Conservation (phyloP, 2,113 vertebrate genomes). For the Cochlearius cochlearius region DNA sequence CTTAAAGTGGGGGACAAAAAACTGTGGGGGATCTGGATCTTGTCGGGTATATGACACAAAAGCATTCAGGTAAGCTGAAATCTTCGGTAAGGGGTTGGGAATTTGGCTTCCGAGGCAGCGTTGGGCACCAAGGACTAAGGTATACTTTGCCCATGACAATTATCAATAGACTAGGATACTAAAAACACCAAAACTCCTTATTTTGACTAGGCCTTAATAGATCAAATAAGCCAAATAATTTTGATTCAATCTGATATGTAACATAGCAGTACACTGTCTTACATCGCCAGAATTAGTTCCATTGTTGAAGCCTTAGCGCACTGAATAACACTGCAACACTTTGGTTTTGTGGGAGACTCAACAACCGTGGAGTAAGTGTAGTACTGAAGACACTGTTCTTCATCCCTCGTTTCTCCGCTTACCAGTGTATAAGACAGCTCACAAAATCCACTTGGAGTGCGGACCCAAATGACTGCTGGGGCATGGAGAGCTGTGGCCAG, state of each 20-base stretch:
- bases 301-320: not conserved
- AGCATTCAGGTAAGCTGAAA: slow-evolving; percentile 82
- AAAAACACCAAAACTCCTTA: not conserved
- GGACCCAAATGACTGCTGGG: not conserved
- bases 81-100: not conserved
- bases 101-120: not conserved
- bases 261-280: not conserved
- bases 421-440: not conserved
- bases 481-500: not conserved
- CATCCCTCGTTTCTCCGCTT: not conserved
- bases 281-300: not conserved
- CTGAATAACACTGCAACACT: not conserved
- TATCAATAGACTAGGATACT: not conserved
- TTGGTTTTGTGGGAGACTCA: not conserved
- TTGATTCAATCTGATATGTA: not conserved
- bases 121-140: not conserved
- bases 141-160: not conserved
- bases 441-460: not conserved
- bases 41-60: slow-evolving; percentile 86
- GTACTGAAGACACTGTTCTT: not conserved
- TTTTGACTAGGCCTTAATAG: not conserved
- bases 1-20: slow-evolving; percentile 89
- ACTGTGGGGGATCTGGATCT: slow-evolving; percentile 84
- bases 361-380: rapidly evolving
- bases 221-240: not conserved